A percentile compares a stretch with the other conserved stretches of the same genome.
phyloP scores from a whole-genome alignment of 2,888 invertebrate genomes.

The Coronaproctus castanopsis region DNA sequence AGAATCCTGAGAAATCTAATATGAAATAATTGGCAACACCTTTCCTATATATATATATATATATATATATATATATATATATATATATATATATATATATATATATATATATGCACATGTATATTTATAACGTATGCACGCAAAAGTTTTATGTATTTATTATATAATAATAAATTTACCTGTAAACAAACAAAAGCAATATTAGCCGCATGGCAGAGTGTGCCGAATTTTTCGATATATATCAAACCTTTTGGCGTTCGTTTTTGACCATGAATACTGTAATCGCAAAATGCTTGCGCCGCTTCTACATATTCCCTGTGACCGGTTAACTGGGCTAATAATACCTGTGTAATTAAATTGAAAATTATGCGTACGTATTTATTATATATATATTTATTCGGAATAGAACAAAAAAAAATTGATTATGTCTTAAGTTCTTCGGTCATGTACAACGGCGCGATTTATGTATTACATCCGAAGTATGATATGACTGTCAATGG shows the following conservation, averaged over 20 bases:
- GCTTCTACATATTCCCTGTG: slow-evolving; percentile 28
- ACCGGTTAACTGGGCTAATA: slow-evolving; percentile 30
- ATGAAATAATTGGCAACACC: no score
- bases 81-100: no score
- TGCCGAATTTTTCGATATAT: slow-evolving; percentile 34
- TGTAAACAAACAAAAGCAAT: slow-evolving; percentile 34
- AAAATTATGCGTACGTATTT: not conserved
- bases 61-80: no score
- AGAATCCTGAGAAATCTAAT: no score
- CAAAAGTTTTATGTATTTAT: no score
- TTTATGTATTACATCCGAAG: no score
- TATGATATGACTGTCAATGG: no score
- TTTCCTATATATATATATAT: no score
- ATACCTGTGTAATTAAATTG: slow-evolving; percentile 25
- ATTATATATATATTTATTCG: slow-evolving; percentile 1
- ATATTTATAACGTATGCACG: no score
- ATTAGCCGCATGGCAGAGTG: slow-evolving; percentile 34
- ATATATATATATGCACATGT: no score
- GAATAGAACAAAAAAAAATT: not conserved
- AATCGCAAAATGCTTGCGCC: slow-evolving; percentile 32
- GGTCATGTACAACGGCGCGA: not conserved
- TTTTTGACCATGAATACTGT: slow-evolving; percentile 28
- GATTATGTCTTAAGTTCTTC: not conserved
- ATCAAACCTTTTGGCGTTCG: slow-evolving; percentile 33
- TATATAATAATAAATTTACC: no score